phyloP scores from a whole-genome alignment of 2,888 invertebrate genomes.

The Pammene fasciana region DNA sequence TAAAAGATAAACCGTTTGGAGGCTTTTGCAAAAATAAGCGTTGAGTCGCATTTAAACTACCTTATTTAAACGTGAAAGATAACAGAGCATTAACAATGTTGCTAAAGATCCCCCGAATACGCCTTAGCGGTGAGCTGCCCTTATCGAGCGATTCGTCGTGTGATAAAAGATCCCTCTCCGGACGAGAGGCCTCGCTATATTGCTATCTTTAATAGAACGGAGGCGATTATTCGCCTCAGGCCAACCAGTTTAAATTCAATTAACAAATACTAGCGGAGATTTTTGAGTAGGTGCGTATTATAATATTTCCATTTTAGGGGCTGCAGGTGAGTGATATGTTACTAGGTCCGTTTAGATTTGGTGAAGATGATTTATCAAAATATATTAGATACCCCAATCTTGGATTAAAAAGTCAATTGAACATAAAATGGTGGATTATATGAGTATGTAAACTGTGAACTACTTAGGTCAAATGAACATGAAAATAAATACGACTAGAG shows the following conservation, averaged over 20 bases:
- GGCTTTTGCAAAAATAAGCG: neutral
- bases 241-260: neutral
- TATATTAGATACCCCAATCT: too few species aligned
- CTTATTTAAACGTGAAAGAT: neutral
- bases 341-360: too few species aligned
- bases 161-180: constrained; percentile 8
- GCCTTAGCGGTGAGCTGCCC: constrained; percentile 9
- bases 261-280: too few species aligned
- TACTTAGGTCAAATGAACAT: too few species aligned
- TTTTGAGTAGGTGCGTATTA: too few species aligned
- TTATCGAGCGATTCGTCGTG: constrained; percentile 13
- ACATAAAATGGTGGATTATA: too few species aligned
- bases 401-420: too few species aligned
- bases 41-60: neutral
- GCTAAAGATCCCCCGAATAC: constrained; percentile 12
- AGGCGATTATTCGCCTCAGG: neutral
- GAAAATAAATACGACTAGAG: too few species aligned
- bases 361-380: too few species aligned
- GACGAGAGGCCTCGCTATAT: neutral
- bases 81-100: neutral
- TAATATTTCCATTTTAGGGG: too few species aligned
- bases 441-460: too few species aligned
- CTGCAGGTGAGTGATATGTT: too few species aligned
- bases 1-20: neutral
- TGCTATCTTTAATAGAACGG: neutral